Percentiles rank a stretch among this genome's conserved stretches.
phyloP scores from a whole-genome alignment of 2,113 vertebrate species.

The Leucopsar rothschildi region DNA sequence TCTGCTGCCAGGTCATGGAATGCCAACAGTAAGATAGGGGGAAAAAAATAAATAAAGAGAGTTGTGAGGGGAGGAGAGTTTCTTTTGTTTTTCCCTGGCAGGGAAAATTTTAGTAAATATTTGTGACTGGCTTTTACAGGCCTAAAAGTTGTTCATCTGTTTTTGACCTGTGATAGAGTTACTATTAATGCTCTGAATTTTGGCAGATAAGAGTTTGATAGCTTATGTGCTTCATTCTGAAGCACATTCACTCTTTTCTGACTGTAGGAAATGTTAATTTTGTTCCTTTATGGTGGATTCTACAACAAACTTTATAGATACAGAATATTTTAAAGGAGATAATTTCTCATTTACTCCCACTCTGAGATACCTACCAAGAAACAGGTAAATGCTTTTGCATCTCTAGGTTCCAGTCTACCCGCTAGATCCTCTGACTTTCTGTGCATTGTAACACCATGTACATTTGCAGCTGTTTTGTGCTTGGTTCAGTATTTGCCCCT shows the following conservation, averaged over 20 bases:
- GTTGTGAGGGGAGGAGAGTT: accelerated
- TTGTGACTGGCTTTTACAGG: background rate
- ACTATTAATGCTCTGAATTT: background rate
- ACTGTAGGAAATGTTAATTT: background rate
- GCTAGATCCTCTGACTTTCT: background rate
- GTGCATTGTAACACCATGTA: background rate
- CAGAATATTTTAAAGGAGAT: background rate
- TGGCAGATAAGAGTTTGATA: background rate
- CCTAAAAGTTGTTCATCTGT: background rate
- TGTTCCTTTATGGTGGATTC: background rate
- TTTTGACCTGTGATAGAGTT: background rate
- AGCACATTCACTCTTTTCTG: accelerated
- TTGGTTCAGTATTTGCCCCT: background rate
- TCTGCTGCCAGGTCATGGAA: background rate
- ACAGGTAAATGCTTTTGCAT: background rate
- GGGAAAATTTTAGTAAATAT: background rate
- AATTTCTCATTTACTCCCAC: background rate
- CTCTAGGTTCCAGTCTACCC: background rate
- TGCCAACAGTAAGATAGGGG: background rate
- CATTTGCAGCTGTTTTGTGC: background rate
- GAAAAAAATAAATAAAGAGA: background rate
- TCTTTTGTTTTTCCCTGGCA: background rate
- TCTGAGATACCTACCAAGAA: background rate
- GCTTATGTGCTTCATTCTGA: background rate
- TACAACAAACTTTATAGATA: background rate